Base-by-base conservation (phyloP, 37 sponge, comb jelly and placozoan genomes). In the Halichondria panicea region DNA sequence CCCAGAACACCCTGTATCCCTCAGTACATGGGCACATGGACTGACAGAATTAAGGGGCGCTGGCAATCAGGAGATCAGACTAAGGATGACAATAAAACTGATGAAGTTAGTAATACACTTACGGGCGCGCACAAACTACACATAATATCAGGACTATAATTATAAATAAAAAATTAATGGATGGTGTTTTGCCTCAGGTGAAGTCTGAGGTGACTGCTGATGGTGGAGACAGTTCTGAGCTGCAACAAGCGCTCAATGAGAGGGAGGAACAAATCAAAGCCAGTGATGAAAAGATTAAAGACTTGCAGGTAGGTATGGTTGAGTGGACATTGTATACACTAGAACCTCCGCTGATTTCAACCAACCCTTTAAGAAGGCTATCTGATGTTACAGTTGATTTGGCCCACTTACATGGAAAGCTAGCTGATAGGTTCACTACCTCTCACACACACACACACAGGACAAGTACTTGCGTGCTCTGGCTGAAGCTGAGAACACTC, bases 401-500 rank as follows among this genome's bases (percentile, higher is more conserved):
- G n/a, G n/a, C n/a, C n/a, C n/a, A n/a, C n/a, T n/a, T n/a, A n/a
- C n/a, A n/a, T n/a, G n/a, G n/a, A n/a, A n/a, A n/a, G n/a, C n/a
- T n/a, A n/a, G n/a, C n/a, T n/a, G n/a, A n/a, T n/a, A n/a, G n/a
- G n/a, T n/a, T n/a, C n/a, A n/a, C n/a, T n/a, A n/a, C n/a, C n/a
- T n/a, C n/a, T n/a, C n/a, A n/a, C n/a, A n/a, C n/a, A n/a, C 7
- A 24, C 46, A 18, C 13, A 21, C 79, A 55, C 53, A 96, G 89
- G 86, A 98, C 40, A 95, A 95, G 77, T 98, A 93, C 55, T 52
- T 84, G 43, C 66, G 97, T 24, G 77, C 91, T 28, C 56, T 98
- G 55, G 99, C 99, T 40, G 99, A 98, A 39, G 88, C 70, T 4
- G 99, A 98, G 43, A 98, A 98, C 74, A 77, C 90, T 31, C 76